These are phyloP conservation scores for Tetranychus piercei DNA, from an alignment of 2,888 invertebrate genomes.

Conservation along the genomic window DNA sequence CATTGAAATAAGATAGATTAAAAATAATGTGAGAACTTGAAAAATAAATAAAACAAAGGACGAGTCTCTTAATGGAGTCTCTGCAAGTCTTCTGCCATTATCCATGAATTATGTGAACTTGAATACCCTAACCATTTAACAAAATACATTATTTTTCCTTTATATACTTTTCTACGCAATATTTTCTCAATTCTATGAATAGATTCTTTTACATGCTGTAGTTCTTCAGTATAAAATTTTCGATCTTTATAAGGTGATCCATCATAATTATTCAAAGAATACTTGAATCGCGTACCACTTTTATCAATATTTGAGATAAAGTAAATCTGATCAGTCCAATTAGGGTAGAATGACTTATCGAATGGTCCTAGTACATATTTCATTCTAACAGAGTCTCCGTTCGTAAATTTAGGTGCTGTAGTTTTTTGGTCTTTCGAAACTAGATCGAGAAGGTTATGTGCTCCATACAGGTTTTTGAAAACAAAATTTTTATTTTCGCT, in stretches of 20 bases:
- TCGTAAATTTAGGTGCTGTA: too few species aligned
- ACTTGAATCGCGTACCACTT: background rate
- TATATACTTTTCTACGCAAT: background rate
- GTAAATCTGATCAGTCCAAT: constrained; percentile 8
- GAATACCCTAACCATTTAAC: background rate
- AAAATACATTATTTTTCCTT: background rate
- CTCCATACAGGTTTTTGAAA: constrained; percentile 3
- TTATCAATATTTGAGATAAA: background rate
- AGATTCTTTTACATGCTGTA: background rate
- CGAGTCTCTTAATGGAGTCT: background rate
- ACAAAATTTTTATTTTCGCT: background rate
- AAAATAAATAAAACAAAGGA: background rate
- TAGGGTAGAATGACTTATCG: constrained; percentile 1
- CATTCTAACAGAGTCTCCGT: too few species aligned
- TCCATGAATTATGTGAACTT: background rate
- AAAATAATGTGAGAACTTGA: constrained; percentile 6
- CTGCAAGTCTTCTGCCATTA: background rate
- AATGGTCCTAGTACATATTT: too few species aligned
- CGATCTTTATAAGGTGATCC: background rate
- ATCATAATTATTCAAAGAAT: background rate
- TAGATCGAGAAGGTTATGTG: background rate
- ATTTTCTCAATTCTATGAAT: background rate
- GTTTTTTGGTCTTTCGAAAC: background rate
- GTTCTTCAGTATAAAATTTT: background rate
- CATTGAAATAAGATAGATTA: background rate